Base-by-base conservation (phyloP, 2,888 invertebrate species). In the Ichneumoninae sp. region DNA sequence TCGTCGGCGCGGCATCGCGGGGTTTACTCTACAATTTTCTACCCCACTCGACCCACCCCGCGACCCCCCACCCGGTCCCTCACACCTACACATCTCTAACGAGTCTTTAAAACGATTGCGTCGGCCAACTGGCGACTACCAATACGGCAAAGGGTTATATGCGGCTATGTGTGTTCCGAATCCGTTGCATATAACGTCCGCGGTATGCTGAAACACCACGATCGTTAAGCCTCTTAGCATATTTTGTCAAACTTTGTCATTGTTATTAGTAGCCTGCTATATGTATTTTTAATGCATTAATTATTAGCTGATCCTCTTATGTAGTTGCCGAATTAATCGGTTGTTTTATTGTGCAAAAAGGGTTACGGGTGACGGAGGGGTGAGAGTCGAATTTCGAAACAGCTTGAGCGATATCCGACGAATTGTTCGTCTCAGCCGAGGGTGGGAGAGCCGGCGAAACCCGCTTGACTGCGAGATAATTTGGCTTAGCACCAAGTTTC, bases 401-500 rank as follows among this genome's bases (percentile, higher is more conserved):
- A 30, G 13, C 70, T 78, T 63, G 47, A 22, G 69, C 63, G 63
- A 81, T 74, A 65, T 54, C 63, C 57, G 4, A 22, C 69, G 73
- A 63, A 78, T 78, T 65, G 75, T 50, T 36, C 7, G 54, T 71
- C 36, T 30, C 60, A 52, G 47, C 16, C 16, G 19, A 50, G 30
- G 44, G 33, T 5, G 16, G 57, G 50, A 54, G n/a, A 68, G 44
- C 19, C 3, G 26, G 10, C 22, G 7, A 7, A 19, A 54, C 22
- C 57, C 57, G 77, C 57, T 66, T 81, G 68, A 66, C 82, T 65
- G 88, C 87, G 87, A 88, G 88, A 90, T 89, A 91, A 91, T 91
- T 92, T 92, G 92, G 91, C 91, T 91, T 89, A 88, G 89, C 90
- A 90, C 90, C 90, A 91, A 92, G 89, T 91, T 91, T 85, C 82